Evolutionary conservation across 2,888 invertebrate genomes (phyloP).

Genomic region (Gandaritis pyraliata): DNA sequence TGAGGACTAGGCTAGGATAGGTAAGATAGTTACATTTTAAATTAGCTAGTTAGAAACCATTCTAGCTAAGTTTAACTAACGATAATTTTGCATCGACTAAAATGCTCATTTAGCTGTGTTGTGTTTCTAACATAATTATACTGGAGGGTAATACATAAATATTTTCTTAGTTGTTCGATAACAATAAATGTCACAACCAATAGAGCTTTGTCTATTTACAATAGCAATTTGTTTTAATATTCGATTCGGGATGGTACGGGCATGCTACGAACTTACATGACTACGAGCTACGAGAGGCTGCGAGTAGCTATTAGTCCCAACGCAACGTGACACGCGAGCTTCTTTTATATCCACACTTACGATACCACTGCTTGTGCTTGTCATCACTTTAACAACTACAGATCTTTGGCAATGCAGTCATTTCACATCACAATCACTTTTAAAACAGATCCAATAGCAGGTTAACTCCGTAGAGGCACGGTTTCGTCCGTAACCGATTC

Average conservation of each 20-base stretch:
- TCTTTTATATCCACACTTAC: slow-evolving; percentile 42
- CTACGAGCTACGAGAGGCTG: slow-evolving; percentile 15
- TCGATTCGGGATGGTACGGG: slow-evolving; percentile 15
- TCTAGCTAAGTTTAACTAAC: no score
- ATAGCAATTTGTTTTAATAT: slow-evolving; percentile 26
- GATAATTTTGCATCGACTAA: no score
- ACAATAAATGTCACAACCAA: slow-evolving; percentile 29
- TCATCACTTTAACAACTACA: slow-evolving; percentile 33
- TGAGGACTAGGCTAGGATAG: no score
- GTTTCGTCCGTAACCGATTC: slow-evolving; percentile 55
- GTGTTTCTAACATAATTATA: not conserved
- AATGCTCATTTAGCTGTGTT: no score
- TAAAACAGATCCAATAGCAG: slow-evolving; percentile 13
- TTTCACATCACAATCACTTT: slow-evolving; percentile 27
- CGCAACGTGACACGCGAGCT: slow-evolving; percentile 27
- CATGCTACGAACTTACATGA: slow-evolving; percentile 30
- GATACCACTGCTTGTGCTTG: slow-evolving; percentile 32
- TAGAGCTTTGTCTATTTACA: slow-evolving; percentile 21
- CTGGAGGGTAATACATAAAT: not conserved
- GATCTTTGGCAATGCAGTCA: slow-evolving; percentile 12
- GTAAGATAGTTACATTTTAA: no score
- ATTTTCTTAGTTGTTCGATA: not conserved
- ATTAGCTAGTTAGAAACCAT: no score
- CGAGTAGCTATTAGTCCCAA: slow-evolving; percentile 24
- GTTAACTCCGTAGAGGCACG: slow-evolving; percentile 3